phyloP scores from a whole-genome alignment of 2,113 vertebrate genomes.

The Sander vitreus region DNA sequence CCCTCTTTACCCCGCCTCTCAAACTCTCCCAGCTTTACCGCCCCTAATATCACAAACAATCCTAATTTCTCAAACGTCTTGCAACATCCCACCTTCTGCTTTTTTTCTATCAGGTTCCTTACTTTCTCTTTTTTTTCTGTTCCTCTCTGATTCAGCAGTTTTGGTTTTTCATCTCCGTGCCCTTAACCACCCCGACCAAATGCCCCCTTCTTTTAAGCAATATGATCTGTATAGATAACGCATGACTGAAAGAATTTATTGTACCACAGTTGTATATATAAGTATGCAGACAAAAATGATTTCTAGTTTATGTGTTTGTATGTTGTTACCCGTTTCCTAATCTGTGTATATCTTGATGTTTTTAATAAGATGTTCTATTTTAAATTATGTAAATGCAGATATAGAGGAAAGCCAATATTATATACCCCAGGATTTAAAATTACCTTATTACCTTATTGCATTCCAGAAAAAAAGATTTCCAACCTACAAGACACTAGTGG shows the following conservation, averaged over 20 bases:
- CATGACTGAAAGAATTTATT: slow-evolving; percentile 98
- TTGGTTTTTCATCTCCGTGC: slow-evolving; percentile 53
- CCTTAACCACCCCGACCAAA: slow-evolving; percentile 81
- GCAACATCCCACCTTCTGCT: slow-evolving; percentile 35
- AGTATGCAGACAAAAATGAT: slow-evolving; percentile 95
- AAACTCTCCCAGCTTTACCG: slow-evolving; percentile 78
- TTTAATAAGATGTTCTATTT: slow-evolving; percentile 99
- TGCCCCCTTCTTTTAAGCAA: slow-evolving; percentile 99
- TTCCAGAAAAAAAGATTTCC: slow-evolving; percentile 90
- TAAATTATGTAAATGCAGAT: slow-evolving; percentile 99
- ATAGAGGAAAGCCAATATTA: slow-evolving; percentile 98
- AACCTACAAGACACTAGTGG: slow-evolving; percentile 90
- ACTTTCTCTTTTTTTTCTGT: slow-evolving; percentile 13
- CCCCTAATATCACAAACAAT: slow-evolving; percentile 78
- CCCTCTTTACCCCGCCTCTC: slow-evolving; percentile 56
- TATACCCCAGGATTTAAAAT: slow-evolving; percentile 91
- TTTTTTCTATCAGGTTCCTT: slow-evolving; percentile 58
- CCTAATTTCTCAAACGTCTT: slow-evolving; percentile 57
- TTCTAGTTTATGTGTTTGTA: slow-evolving; percentile 99
- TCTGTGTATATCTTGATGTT: slow-evolving; percentile 99
- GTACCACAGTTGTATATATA: slow-evolving; percentile 98
- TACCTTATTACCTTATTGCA: slow-evolving; percentile 91
- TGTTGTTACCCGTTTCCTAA: slow-evolving; percentile 99
- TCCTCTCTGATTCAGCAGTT: slow-evolving; percentile 48
- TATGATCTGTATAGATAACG: slow-evolving; percentile 99